Conservation (phyloP, 2,888 invertebrate species). For the Chrysomela aeneicollis region DNA sequence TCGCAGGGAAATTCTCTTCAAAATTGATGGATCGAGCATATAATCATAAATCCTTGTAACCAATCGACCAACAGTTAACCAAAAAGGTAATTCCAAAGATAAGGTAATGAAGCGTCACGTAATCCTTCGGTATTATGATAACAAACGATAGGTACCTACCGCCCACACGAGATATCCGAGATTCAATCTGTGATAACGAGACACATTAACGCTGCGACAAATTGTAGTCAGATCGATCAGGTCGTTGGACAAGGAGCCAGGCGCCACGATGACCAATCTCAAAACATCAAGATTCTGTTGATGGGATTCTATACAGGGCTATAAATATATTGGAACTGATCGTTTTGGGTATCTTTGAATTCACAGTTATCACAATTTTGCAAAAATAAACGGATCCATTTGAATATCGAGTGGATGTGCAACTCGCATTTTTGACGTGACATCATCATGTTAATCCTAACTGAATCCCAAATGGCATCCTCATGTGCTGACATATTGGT, state of each 20-base stretch:
- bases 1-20: background rate
- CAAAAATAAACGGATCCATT: no score
- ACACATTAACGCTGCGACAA: conserved; percentile 51
- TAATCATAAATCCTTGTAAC: conserved; percentile 1
- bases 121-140: background rate
- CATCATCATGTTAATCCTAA: no score
- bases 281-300: background rate
- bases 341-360: no score
- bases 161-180: conserved; percentile 45
- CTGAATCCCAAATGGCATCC: no score
- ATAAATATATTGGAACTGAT: background rate
- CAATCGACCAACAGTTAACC: background rate
- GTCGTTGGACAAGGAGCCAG: conserved; percentile 45
- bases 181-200: conserved; percentile 45
- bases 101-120: conserved; percentile 39
- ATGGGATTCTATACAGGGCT: background rate
- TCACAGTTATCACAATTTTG: no score
- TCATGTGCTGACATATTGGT: no score
- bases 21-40: background rate
- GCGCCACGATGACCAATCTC: conserved; percentile 48
- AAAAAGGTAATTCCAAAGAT: conserved; percentile 34
- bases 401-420: no score
- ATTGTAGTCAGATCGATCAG: conserved; percentile 50
- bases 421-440: no score
- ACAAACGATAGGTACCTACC: conserved; percentile 3